Conservation (phyloP, 2,113 vertebrate species). For the Lipotes vexillifer region DNA sequence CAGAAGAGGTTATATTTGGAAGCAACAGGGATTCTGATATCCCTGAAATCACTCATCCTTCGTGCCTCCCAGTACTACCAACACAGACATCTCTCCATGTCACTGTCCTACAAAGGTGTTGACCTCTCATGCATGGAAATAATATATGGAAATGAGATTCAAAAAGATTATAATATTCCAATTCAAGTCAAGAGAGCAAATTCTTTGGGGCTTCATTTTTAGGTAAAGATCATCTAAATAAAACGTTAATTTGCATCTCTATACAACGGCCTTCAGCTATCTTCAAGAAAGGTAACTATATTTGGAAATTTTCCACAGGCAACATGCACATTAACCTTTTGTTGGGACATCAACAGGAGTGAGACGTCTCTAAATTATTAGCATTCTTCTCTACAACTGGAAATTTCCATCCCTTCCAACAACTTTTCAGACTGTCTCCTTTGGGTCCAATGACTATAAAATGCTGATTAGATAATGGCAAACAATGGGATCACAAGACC, state of each 20-base stretch:
- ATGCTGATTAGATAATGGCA: not conserved
- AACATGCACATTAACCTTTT: not conserved
- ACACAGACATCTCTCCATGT: rapidly evolving
- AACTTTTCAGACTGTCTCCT: not conserved
- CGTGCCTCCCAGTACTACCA: rapidly evolving
- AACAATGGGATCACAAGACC: conserved; percentile 44
- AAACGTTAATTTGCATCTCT: not conserved
- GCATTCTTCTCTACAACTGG: not conserved
- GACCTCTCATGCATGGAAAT: not conserved
- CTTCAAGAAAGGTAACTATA: not conserved
- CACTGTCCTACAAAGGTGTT: not conserved
- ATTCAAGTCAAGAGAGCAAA: not conserved
- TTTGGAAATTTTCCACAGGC: not conserved
- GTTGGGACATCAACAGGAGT: not conserved
- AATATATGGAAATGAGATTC: not conserved
- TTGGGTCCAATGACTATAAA: not conserved
- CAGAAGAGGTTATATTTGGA: not conserved
- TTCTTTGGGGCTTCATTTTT: not conserved
- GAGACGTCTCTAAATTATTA: not conserved
- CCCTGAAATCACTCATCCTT: not conserved
- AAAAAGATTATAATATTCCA: not conserved
- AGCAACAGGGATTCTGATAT: not conserved
- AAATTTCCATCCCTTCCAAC: conserved; percentile 48
- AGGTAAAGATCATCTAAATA: not conserved
- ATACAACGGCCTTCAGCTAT: not conserved